Conservation (phyloP, 2,113 vertebrate species). For the Etheostoma spectabile region DNA sequence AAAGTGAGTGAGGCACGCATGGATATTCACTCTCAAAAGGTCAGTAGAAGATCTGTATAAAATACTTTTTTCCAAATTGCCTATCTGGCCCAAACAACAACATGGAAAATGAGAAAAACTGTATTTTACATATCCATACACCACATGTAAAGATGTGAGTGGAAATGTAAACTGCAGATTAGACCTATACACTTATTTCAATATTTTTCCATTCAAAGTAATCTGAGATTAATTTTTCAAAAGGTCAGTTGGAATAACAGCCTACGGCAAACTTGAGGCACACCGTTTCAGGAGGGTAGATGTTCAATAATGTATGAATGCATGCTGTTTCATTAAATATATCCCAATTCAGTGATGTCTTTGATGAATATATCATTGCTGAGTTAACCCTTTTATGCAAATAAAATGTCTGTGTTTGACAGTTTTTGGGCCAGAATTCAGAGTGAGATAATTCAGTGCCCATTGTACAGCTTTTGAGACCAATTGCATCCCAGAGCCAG, state of each 20-base stretch:
- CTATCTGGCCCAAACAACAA: slow-evolving; percentile 47
- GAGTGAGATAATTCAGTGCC: slow-evolving; percentile 57
- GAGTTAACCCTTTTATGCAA: slow-evolving; percentile 63
- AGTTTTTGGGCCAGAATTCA: slow-evolving; percentile 49
- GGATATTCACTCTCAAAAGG: slow-evolving; percentile 60
- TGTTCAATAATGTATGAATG: slow-evolving; percentile 74
- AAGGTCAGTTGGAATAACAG: slow-evolving; percentile 75
- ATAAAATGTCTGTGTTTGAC: slow-evolving; percentile 65
- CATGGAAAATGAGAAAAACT: slow-evolving; percentile 27
- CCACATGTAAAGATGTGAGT: slow-evolving; percentile 29
- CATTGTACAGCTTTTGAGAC: slow-evolving; percentile 50
- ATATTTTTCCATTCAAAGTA: slow-evolving; percentile 62
- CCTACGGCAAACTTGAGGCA: slow-evolving; percentile 55
- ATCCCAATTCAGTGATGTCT: slow-evolving; percentile 54
- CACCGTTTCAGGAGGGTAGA: slow-evolving; percentile 50
- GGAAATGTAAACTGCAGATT: slow-evolving; percentile 37
- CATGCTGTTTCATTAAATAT: slow-evolving; percentile 56
- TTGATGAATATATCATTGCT: slow-evolving; percentile 70
- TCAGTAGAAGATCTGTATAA: slow-evolving; percentile 49
- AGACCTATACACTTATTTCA: slow-evolving; percentile 51
- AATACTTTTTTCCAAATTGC: slow-evolving; percentile 50
- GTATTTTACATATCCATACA: slow-evolving; percentile 44
- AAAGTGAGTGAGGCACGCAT: slow-evolving; percentile 1
- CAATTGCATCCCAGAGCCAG: slow-evolving; percentile 45
- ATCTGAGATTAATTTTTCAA: slow-evolving; percentile 73